Evolutionary conservation across 92 coral and sea anemone species (phyloP), one percentile per base, ranked within the genome.

Genomic region (Porites divaricata): DNA sequence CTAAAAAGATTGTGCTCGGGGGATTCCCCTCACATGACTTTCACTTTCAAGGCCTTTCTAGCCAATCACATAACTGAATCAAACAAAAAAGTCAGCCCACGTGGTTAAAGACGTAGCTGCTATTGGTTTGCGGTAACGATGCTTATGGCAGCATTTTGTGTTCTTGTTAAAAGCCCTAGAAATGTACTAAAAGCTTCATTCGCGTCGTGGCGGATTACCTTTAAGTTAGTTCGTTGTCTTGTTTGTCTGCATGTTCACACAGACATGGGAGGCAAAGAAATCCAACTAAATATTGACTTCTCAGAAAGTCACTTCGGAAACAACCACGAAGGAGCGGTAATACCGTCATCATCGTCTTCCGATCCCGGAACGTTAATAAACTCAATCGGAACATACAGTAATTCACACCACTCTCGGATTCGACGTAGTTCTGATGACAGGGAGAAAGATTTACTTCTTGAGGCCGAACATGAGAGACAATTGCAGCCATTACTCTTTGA

Each of bases 21-120:
- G 83, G 83, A 78, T 78, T 78, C 83, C 83, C 83, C 25, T 13
- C 21, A 24, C 16, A 8, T 49, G 10, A 9, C 58, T 11, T 8
- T 1, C 53, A 5, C 19, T 23, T 68, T 16, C 45, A 4, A 12
- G 49, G 35, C 8, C 23, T 1, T 20, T 15, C 45, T 6, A 13
- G 24, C 83, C 72, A 50, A 64, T 65, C 23, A 78, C 14, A 48
- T 72, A 35, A 15, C 61, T 1, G 16, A 54, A 20, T 21, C 41
- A 22, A 11, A 10, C 12, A 1, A 8, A 41, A n/a, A 16, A 0
- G 11, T 26, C 57, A 10, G n/a, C 26, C 8, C 59, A 26, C 67
- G 66, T 26, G 2, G 11, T 75, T 1, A 25, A 24, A 14, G 7
- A 0, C 64, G 26, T 1, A 52, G 50, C 63, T 10, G 49, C 61